Conservation (phyloP, 2,113 vertebrate species). For the Gracilinanus agilis region DNA sequence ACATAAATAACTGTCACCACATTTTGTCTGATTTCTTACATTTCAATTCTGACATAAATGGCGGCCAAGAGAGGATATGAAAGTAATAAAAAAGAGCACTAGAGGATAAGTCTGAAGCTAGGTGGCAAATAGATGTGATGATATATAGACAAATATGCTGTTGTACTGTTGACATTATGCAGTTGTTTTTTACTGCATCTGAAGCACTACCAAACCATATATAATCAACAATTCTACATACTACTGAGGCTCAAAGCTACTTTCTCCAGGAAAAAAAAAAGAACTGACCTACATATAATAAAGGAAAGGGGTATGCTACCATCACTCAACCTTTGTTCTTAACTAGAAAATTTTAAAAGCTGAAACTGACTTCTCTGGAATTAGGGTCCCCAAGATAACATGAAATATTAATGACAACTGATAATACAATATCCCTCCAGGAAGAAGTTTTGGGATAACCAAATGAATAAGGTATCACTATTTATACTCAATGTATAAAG, state of each 20-base stretch:
- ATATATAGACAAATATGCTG: background rate
- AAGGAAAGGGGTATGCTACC: background rate
- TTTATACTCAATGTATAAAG: no score
- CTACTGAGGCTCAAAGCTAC: no score
- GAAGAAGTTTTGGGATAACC: no score
- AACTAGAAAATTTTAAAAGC: no score
- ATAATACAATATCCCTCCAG: no score
- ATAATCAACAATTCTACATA: no score
- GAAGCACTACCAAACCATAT: background rate
- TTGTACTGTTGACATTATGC: background rate
- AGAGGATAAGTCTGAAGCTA: background rate
- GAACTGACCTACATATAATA: background rate
- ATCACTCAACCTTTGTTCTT: background rate
- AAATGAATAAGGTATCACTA: no score
- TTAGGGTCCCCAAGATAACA: no score
- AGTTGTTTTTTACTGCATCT: background rate
- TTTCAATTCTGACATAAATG: conserved; percentile 12
- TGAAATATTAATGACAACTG: no score
- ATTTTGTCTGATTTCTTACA: conserved; percentile 28
- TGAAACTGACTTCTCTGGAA: no score
- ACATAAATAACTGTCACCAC: conserved; percentile 47
- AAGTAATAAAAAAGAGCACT: conserved; percentile 5
- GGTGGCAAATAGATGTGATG: background rate
- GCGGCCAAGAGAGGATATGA: background rate
- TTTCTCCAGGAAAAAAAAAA: background rate